Percentiles rank a stretch among this genome's conserved stretches.
Conservation (phyloP, 92 coral and sea anemone genomes). For the Anthopleura xanthogrammica region DNA sequence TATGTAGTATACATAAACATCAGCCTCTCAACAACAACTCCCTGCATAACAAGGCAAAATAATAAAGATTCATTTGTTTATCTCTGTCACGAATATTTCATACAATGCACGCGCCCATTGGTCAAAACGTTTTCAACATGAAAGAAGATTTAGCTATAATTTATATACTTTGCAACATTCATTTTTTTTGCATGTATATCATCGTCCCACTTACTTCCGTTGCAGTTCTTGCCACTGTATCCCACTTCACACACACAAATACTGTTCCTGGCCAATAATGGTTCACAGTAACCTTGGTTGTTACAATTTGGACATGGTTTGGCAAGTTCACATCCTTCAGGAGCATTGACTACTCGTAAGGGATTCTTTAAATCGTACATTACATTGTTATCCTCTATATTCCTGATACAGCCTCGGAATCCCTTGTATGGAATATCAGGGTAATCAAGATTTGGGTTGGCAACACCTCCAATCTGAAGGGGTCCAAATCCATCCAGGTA, state of each 20-base stretch:
- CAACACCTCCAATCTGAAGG: conserved; percentile 92
- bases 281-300: conserved; percentile 83
- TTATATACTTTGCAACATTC: no score
- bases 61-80: no score
- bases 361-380: conserved; percentile 91
- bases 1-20: no score
- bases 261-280: conserved; percentile 64
- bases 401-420: conserved; percentile 84
- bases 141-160: no score
- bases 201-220: conserved; percentile 67
- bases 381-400: conserved; percentile 60
- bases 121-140: no score
- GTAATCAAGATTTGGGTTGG: conserved; percentile 47
- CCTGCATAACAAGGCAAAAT: no score
- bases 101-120: no score
- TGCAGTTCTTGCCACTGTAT: conserved; percentile 69
- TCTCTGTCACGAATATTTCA: no score
- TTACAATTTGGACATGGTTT: conserved; percentile 80
- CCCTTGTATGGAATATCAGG: conserved; percentile 72
- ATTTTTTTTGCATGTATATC: not conserved
- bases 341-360: conserved; percentile 64
- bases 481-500: conserved; percentile 96
- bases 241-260: conserved; percentile 89
- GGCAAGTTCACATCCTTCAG: conserved; percentile 72
- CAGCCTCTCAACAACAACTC: no score